A percentile compares a stretch with the other conserved stretches of the same genome.
Evolutionary conservation across 1,140 invertebrate genomes (phyloP).

Genomic region (Drosophila gunungcola): DNA sequence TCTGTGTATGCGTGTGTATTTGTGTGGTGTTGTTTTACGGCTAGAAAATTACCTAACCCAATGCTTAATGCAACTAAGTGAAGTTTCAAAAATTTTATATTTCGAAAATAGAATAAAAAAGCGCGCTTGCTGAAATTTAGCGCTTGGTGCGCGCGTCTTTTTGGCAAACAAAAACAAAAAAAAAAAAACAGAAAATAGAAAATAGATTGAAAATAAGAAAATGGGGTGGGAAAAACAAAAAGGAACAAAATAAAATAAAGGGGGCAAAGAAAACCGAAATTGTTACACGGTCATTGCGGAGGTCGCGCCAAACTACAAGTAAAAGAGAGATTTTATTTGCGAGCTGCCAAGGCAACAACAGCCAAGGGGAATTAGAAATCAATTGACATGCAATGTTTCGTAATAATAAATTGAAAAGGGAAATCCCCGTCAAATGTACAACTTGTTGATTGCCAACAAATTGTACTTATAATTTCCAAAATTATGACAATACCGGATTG

Average conservation of each 20-base stretch:
- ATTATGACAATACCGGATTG: neutral
- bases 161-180: conserved; percentile 19
- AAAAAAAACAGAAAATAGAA: neutral
- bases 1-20: conserved; percentile 10
- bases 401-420: conserved; percentile 35
- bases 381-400: conserved; percentile 32
- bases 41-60: conserved; percentile 48
- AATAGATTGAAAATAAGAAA: conserved; percentile 6
- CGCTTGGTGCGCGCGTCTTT: conserved; percentile 57
- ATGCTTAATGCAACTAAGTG: conserved; percentile 34
- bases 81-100: conserved; percentile 3
- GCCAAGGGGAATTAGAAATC: conserved; percentile 22
- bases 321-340: conserved; percentile 34
- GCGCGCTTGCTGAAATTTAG: conserved; percentile 25
- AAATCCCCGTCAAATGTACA: conserved; percentile 23
- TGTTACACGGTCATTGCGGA: conserved; percentile 80
- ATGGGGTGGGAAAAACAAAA: neutral
- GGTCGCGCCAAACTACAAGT: conserved; percentile 60
- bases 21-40: conserved; percentile 15
- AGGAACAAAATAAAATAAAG: neutral
- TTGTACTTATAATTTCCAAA: too few relatives aligned
- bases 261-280: conserved; percentile 55
- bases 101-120: conserved; percentile 1
- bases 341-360: conserved; percentile 50
- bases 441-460: conserved; percentile 33